phyloP scores from a whole-genome alignment of 2,113 vertebrate genomes.

The Eurypyga helias region DNA sequence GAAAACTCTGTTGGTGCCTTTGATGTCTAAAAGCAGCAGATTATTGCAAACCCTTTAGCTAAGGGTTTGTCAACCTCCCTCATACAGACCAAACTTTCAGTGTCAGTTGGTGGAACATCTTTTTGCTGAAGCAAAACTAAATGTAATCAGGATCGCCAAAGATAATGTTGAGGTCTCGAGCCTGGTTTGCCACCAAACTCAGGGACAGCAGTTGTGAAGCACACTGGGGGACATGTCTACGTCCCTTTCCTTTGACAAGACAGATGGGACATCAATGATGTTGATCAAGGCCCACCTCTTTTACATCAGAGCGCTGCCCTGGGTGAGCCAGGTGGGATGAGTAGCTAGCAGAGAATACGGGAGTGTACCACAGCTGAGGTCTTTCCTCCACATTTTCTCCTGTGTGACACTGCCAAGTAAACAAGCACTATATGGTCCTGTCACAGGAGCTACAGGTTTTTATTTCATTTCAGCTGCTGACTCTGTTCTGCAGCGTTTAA shows the following conservation, averaged over 20 bases:
- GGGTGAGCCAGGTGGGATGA: background rate
- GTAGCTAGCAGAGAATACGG: background rate
- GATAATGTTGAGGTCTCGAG: background rate
- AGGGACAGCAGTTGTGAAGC: background rate
- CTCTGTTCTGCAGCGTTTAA: background rate
- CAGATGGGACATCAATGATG: background rate
- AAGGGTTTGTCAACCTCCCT: background rate
- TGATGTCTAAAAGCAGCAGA: background rate
- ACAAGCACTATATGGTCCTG: background rate
- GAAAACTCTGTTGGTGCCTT: background rate
- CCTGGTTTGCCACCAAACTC: background rate
- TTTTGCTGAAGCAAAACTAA: background rate
- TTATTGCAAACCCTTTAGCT: background rate
- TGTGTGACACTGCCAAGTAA: background rate
- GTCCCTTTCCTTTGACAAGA: background rate
- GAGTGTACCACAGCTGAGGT: rapidly evolving
- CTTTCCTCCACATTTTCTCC: background rate
- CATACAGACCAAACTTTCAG: background rate
- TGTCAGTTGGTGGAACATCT: background rate
- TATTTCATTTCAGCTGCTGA: background rate
- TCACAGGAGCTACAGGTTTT: background rate
- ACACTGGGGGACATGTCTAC: background rate
- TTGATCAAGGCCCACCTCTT: background rate
- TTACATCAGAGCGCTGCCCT: rapidly evolving
- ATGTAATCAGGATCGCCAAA: background rate